A percentile compares a stretch with the other conserved stretches of the same genome.
These are phyloP conservation scores for Lerista edwardsae DNA, from an alignment of 2,797 vertebrate genomes.

Conservation along the genomic window DNA sequence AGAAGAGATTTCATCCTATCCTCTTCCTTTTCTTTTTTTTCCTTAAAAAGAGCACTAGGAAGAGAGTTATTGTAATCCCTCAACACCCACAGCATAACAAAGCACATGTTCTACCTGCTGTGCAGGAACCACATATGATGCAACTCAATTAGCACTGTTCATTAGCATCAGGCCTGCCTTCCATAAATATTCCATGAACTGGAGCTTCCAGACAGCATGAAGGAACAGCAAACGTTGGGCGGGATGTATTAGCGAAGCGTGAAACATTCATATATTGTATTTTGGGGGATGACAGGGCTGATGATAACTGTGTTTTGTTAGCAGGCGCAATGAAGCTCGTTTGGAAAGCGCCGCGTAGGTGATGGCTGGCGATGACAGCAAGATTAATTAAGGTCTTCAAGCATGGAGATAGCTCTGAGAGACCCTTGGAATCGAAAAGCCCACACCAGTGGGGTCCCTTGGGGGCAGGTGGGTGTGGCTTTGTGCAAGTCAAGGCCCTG, in stretches of 20 bases:
- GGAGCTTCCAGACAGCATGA: conserved; percentile 36
- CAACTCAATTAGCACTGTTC: conserved; percentile 67
- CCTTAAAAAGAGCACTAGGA: too few relatives aligned
- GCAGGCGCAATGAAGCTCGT: conserved; percentile 69
- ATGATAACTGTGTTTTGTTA: conserved; percentile 71
- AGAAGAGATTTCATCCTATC: too few relatives aligned
- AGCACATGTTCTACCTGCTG: background rate
- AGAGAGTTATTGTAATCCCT: too few relatives aligned
- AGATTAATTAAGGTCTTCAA: conserved; percentile 67
- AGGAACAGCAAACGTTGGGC: conserved; percentile 61
- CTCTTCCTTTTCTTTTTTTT: too few relatives aligned
- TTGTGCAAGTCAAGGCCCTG: conserved; percentile 29
- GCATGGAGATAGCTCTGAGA: conserved; percentile 55
- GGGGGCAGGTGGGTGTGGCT: conserved; percentile 51
- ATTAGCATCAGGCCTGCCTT: conserved; percentile 60
- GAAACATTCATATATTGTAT: conserved; percentile 68
- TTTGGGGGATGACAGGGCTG: conserved; percentile 58
- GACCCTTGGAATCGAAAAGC: conserved; percentile 63
- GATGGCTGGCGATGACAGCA: conserved; percentile 63
- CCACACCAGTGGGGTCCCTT: conserved; percentile 51
- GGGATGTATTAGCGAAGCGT: conserved; percentile 69
- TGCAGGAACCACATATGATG: background rate
- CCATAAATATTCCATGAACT: conserved; percentile 70
- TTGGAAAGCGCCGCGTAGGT: conserved; percentile 49
- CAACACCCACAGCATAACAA: background rate